phyloP scores from a whole-genome alignment of 2,888 invertebrate genomes.

The Ctenicera cuprea region DNA sequence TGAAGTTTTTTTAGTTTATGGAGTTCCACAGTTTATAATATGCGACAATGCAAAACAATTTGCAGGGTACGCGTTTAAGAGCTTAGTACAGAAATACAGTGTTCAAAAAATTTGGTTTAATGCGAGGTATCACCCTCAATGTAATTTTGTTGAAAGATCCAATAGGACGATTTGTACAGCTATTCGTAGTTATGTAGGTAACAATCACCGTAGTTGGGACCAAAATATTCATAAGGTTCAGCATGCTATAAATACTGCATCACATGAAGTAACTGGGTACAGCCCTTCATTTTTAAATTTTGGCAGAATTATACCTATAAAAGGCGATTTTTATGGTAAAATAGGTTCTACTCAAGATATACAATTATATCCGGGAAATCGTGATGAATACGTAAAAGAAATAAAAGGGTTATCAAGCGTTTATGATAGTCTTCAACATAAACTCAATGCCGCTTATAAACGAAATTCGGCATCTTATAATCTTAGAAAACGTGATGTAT shows the following conservation, averaged over 20 bases:
- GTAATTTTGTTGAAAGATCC: not conserved
- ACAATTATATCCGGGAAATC: not conserved
- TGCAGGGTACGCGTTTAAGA: no score
- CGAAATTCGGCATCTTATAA: not conserved
- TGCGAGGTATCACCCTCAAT: slow-evolving; percentile 1
- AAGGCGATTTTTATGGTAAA: not conserved
- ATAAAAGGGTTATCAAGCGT: not conserved
- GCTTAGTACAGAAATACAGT: no score
- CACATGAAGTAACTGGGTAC: not conserved
- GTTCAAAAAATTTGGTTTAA: slow-evolving; percentile 8
- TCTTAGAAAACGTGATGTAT: not conserved
- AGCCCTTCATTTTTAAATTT: not conserved
- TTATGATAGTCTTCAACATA: not conserved
- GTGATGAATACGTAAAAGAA: not conserved
- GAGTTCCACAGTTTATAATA: no score
- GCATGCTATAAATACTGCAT: not conserved
- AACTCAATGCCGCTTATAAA: not conserved
- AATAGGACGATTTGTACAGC: not conserved
- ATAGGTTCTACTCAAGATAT: not conserved
- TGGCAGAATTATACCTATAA: not conserved
- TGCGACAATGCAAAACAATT: no score
- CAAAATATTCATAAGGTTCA: not conserved
- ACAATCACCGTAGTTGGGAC: not conserved
- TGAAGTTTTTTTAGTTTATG: no score
- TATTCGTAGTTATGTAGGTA: not conserved